Evolutionary conservation across 2,113 vertebrate species (phyloP).

Genomic region (Actenoides lindsayi): DNA sequence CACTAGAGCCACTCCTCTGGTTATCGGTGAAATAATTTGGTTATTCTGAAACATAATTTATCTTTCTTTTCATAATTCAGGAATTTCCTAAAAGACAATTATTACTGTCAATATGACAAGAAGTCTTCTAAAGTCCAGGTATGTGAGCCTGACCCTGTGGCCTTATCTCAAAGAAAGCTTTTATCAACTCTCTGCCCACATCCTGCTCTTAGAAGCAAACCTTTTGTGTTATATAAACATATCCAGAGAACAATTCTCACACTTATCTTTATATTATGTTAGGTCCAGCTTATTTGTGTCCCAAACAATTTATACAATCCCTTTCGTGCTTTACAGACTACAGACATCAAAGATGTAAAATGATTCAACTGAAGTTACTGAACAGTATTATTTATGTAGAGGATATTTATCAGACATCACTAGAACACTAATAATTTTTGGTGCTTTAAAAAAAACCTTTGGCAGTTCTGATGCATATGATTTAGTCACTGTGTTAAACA

Average conservation of each 20-base stretch:
- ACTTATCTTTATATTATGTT: not conserved
- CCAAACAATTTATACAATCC: not conserved
- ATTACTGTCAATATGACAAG: not conserved
- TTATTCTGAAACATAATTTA: not conserved
- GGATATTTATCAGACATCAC: not conserved
- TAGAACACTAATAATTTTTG: not conserved
- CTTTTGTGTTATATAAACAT: not conserved
- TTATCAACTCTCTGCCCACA: not conserved
- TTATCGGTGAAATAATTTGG: not conserved
- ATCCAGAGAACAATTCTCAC: not conserved
- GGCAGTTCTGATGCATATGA: not conserved
- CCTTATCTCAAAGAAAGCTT: not conserved
- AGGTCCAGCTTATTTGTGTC: not conserved
- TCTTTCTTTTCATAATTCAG: not conserved
- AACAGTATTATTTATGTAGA: not conserved
- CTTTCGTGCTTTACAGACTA: not conserved
- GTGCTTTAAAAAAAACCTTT: not conserved
- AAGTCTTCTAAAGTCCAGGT: not conserved
- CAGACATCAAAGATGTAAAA: not conserved
- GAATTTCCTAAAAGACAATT: not conserved
- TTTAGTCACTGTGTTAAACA: not conserved
- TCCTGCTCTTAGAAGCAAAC: not conserved
- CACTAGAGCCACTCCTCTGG: not conserved
- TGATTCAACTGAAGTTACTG: not conserved
- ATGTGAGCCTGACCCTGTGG: not conserved